phyloP scores from a whole-genome alignment of 2,113 vertebrate species.

The Lophotis ruficrista region DNA sequence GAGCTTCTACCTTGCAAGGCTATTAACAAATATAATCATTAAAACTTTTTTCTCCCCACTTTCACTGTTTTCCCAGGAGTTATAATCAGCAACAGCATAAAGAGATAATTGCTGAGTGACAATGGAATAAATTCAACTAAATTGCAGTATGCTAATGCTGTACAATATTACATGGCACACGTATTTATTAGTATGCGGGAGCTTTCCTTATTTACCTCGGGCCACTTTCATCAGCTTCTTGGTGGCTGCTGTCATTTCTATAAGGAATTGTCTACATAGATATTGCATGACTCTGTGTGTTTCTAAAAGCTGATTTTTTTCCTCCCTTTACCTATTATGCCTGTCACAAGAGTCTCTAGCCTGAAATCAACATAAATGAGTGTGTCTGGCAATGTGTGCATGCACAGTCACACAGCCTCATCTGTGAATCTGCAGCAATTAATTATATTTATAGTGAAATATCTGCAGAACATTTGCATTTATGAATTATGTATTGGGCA shows the following conservation, averaged over 20 bases:
- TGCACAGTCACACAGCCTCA: conserved; percentile 69
- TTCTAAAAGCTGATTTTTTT: conserved; percentile 59
- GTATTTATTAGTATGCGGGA: conserved; percentile 45
- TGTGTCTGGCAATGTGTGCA: conserved; percentile 73
- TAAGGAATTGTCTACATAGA: conserved; percentile 37
- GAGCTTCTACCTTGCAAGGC: background rate
- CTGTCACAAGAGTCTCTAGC: conserved; percentile 68
- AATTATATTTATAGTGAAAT: conserved; percentile 73
- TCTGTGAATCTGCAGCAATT: conserved; percentile 73
- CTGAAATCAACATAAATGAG: conserved; percentile 75
- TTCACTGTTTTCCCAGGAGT: conserved; percentile 8
- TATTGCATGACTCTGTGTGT: conserved; percentile 44
- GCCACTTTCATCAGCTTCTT: conserved; percentile 59
- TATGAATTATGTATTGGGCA: conserved; percentile 66
- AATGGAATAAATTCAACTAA: conserved; percentile 8
- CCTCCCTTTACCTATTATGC: conserved; percentile 36
- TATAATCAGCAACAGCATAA: conserved; percentile 26
- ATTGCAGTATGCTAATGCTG: background rate
- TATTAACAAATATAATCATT: background rate
- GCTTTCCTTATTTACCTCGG: conserved; percentile 47
- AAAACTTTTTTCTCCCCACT: background rate
- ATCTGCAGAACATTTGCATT: conserved; percentile 67
- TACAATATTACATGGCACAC: background rate
- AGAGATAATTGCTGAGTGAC: conserved; percentile 21
- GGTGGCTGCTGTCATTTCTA: conserved; percentile 52